Conservation (phyloP, 2,113 vertebrate species). For the Mola mola region DNA sequence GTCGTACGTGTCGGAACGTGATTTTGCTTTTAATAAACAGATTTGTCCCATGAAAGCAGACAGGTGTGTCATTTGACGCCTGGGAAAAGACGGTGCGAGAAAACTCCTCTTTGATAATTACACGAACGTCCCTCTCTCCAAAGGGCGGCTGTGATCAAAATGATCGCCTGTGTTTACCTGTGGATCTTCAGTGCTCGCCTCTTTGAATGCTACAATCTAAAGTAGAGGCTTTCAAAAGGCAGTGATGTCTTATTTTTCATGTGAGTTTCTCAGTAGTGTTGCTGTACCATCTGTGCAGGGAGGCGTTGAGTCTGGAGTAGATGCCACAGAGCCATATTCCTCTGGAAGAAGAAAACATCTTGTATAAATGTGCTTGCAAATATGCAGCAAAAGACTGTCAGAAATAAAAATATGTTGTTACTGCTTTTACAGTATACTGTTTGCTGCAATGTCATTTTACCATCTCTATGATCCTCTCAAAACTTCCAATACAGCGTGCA, state of each 20-base stretch:
- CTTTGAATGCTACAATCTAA: neutral
- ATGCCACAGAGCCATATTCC: slow-evolving; percentile 84
- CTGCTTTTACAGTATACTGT: too few relatives aligned
- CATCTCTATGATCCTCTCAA: neutral
- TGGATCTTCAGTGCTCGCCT: slow-evolving; percentile 6
- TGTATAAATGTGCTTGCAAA: slow-evolving; percentile 6
- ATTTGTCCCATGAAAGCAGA: slow-evolving; percentile 25
- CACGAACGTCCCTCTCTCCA: slow-evolving; percentile 6
- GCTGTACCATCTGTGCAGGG: slow-evolving; percentile 83
- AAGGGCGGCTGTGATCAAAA: slow-evolving; percentile 18
- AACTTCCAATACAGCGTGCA: neutral
- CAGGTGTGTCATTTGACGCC: slow-evolving; percentile 30
- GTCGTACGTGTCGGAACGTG: neutral
- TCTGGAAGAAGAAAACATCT: slow-evolving; percentile 73
- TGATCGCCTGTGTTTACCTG: slow-evolving; percentile 1
- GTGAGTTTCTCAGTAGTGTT: neutral
- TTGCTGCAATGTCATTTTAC: too few relatives aligned
- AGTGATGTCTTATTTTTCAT: too few relatives aligned
- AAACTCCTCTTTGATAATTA: slow-evolving; percentile 42
- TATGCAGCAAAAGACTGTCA: neutral
- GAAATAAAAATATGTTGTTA: slow-evolving; percentile 1
- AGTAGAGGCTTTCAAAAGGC: neutral
- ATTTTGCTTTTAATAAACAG: slow-evolving; percentile 26
- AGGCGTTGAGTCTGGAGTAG: slow-evolving; percentile 85
- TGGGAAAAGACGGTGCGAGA: slow-evolving; percentile 6